Percentiles rank a stretch among this genome's conserved stretches.
Conservation (phyloP, 1,140 invertebrate species). For the Aphelinus atriplicis region DNA sequence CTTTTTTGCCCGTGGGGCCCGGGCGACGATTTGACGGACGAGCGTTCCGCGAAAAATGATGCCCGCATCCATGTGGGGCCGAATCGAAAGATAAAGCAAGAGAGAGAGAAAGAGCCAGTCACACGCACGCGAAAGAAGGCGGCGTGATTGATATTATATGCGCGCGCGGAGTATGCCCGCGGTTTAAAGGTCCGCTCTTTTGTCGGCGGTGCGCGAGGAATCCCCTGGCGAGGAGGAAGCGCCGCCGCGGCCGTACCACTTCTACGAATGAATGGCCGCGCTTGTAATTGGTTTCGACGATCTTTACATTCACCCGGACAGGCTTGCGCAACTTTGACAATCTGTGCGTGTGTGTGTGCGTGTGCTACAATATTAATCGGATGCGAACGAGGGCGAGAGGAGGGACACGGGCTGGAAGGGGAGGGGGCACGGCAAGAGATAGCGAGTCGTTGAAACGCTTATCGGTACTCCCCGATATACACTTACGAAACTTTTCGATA, state of each 20-base stretch:
- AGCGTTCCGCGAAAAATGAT: constrained; percentile 25
- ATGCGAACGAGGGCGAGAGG: too few relatives aligned
- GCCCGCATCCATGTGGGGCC: too few relatives aligned
- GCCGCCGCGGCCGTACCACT: constrained; percentile 2
- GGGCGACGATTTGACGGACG: constrained; percentile 27
- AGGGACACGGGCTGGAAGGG: too few relatives aligned
- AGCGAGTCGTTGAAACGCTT: neutral
- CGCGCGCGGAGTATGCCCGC: neutral
- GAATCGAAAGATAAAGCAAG: too few relatives aligned
- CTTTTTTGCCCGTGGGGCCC: too few relatives aligned
- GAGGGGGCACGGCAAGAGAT: too few relatives aligned
- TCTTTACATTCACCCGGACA: too few relatives aligned
- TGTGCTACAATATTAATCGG: too few relatives aligned
- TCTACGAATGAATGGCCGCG: constrained; percentile 36
- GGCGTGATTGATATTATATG: constrained; percentile 49
- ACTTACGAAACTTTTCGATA: constrained; percentile 14
- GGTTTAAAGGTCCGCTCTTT: constrained; percentile 44
- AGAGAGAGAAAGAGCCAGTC: neutral
- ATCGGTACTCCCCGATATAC: neutral
- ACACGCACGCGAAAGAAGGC: constrained; percentile 12
- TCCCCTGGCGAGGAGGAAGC: neutral
- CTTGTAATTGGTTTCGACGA: too few relatives aligned
- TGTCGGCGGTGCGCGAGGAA: constrained; percentile 25
- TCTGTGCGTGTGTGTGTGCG: neutral
- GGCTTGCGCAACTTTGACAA: constrained; percentile 23